These are phyloP conservation scores for Stenodema calcarata DNA, from an alignment of 2,888 invertebrate genomes.

Conservation along the genomic window DNA sequence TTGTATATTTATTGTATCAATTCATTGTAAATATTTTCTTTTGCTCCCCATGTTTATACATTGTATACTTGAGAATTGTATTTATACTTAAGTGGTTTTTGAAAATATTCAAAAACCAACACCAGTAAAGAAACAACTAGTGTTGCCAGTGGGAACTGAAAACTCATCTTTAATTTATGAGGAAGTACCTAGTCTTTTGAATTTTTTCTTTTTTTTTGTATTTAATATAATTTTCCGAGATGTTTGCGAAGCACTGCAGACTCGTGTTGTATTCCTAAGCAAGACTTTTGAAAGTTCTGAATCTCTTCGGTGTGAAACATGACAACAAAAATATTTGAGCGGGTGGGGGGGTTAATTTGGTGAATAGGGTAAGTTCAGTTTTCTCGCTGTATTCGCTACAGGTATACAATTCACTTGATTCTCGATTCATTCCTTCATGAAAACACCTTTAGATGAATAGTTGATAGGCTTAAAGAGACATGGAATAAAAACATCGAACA, in stretches of 20 bases:
- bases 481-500: neutral
- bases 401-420: neutral
- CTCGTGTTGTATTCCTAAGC: constrained; percentile 14
- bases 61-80: constrained; percentile 52
- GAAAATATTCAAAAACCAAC: constrained; percentile 23
- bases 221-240: neutral
- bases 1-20: constrained; percentile 54
- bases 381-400: neutral
- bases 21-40: constrained; percentile 49
- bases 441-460: neutral
- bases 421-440: neutral
- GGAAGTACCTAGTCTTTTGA: constrained; percentile 40
- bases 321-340: no score
- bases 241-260: constrained; percentile 14
- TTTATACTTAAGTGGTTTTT: constrained; percentile 33
- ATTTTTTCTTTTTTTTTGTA: neutral
- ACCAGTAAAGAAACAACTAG: constrained; percentile 26
- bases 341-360: neutral
- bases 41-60: constrained; percentile 51
- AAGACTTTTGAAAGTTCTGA: neutral
- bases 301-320: neutral
- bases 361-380: neutral
- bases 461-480: neutral
- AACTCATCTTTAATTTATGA: constrained; percentile 15
- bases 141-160: constrained; percentile 44